These are phyloP conservation scores for Zeus faber DNA, from an alignment of 2,113 vertebrate species.

Conservation along the genomic window DNA sequence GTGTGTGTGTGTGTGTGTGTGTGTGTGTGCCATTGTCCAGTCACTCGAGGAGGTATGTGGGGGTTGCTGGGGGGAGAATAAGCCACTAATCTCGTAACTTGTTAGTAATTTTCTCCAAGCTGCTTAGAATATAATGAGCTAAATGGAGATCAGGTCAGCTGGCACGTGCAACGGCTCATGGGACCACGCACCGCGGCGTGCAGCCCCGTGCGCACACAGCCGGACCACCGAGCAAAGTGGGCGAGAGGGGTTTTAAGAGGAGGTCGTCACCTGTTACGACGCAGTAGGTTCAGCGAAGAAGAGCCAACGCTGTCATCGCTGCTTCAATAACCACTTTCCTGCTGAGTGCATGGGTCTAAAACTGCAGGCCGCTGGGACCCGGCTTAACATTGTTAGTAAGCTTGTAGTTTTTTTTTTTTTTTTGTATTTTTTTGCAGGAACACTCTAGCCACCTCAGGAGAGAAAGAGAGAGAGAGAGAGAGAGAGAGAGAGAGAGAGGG, in stretches of 20 bases:
- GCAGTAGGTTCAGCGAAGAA: neutral
- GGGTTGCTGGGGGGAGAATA: conserved; percentile 17
- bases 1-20: conserved; percentile 1
- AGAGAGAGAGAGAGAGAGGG: neutral
- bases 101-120: conserved; percentile 9
- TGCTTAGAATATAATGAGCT: too few relatives aligned
- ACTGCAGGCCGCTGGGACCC: neutral
- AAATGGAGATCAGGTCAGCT: too few relatives aligned
- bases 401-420: too few relatives aligned
- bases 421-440: conserved; percentile 16
- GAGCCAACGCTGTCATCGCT: neutral
- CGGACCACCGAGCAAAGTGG: too few relatives aligned
- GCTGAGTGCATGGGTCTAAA: conserved; percentile 2
- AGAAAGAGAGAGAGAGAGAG: too few relatives aligned
- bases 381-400: conserved; percentile 18
- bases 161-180: too few relatives aligned
- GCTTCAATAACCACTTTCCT: conserved; percentile 14
- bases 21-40: neutral
- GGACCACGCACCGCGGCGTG: too few relatives aligned
- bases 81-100: conserved; percentile 22
- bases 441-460: conserved; percentile 36
- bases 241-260: neutral
- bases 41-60: neutral
- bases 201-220: too few relatives aligned
- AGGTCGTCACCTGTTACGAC: neutral